phyloP scores from a whole-genome alignment of 2,888 invertebrate species.

The Brachyptera putata region DNA sequence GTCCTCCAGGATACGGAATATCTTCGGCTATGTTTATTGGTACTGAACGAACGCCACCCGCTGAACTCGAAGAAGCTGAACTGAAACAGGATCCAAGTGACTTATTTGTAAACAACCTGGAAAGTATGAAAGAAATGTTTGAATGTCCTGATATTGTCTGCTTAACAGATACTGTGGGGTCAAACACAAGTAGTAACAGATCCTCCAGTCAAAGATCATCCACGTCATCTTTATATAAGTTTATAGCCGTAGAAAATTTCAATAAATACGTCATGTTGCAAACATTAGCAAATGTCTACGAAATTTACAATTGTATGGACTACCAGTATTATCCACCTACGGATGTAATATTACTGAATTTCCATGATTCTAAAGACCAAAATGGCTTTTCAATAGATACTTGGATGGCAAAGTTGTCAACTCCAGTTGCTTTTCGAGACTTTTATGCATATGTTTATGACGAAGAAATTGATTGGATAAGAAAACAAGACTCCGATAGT shows the following conservation, averaged over 20 bases:
- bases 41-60: too few species aligned
- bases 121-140: background rate
- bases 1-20: too few species aligned
- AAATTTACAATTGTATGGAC: constrained; percentile 35
- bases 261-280: constrained; percentile 34
- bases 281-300: constrained; percentile 35
- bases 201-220: background rate
- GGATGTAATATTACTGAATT: constrained; percentile 39
- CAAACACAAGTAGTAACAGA: background rate
- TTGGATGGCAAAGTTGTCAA: constrained; percentile 25
- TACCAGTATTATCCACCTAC: constrained; percentile 38
- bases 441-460: constrained; percentile 4
- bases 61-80: background rate
- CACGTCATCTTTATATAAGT: background rate
- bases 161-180: background rate
- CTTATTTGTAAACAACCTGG: background rate
- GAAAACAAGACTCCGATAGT: background rate
- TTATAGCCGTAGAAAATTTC: constrained; percentile 4
- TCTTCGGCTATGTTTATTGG: too few species aligned
- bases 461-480: background rate
- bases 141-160: background rate
- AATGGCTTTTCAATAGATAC: constrained; percentile 27
- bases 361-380: constrained; percentile 32
- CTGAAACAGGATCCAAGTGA: background rate
- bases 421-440: constrained; percentile 7